These are phyloP conservation scores for Andrena haemorrhoa DNA, from an alignment of 2,888 invertebrate species.

Conservation along the genomic window DNA sequence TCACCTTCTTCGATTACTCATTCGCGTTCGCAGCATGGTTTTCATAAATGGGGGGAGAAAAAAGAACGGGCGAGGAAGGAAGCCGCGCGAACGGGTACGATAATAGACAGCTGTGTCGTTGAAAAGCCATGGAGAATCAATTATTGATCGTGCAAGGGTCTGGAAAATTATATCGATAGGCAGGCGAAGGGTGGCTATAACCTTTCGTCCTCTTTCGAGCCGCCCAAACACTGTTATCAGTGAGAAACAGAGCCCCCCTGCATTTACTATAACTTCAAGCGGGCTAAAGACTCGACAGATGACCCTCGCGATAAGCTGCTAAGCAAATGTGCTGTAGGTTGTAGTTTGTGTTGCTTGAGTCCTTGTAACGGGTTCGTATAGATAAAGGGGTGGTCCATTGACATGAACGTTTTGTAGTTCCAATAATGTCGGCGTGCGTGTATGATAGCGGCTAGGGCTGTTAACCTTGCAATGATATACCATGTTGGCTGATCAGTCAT, in stretches of 20 bases:
- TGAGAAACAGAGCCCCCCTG: constrained; percentile 56
- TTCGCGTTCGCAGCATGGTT: constrained; percentile 51
- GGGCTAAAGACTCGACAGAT: constrained; percentile 26
- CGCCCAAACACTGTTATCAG: constrained; percentile 67
- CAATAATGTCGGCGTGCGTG: too few species aligned
- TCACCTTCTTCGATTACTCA: constrained; percentile 72
- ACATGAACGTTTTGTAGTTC: too few species aligned
- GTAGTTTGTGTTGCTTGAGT: constrained; percentile 3
- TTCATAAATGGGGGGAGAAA: constrained; percentile 28
- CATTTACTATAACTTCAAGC: constrained; percentile 46
- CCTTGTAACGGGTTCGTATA: neutral
- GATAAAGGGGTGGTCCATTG: neutral
- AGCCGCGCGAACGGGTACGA: constrained; percentile 18
- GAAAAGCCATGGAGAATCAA: constrained; percentile 74
- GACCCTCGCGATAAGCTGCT: constrained; percentile 32
- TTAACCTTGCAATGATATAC: too few species aligned
- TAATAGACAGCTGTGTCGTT: constrained; percentile 59
- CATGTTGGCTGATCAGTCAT: too few species aligned
- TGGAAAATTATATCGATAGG: constrained; percentile 75
- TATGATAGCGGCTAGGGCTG: too few species aligned
- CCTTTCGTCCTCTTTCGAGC: constrained; percentile 45
- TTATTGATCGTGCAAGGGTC: constrained; percentile 70
- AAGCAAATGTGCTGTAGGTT: constrained; percentile 31
- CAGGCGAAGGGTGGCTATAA: constrained; percentile 42
- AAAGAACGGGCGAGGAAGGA: neutral